These are phyloP conservation scores for Apodemia duryi DNA, from an alignment of 2,888 invertebrate species.

Conservation along the genomic window DNA sequence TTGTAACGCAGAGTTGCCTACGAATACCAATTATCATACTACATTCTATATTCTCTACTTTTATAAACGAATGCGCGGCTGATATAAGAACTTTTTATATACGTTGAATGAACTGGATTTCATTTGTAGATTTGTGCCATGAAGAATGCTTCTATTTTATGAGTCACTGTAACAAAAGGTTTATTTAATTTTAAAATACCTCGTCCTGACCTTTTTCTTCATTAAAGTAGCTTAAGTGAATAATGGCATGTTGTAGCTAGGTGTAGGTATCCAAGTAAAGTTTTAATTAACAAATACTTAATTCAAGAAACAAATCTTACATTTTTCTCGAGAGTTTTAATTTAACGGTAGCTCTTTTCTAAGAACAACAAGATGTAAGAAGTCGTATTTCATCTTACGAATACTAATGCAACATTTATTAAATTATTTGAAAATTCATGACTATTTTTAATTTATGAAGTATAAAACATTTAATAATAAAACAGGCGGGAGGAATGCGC, in stretches of 20 bases:
- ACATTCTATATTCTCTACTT: slow-evolving; percentile 9
- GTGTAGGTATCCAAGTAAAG: not conserved
- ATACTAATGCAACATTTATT: no score
- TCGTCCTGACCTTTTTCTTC: slow-evolving; percentile 2
- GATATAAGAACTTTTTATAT: not conserved
- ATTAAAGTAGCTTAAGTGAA: slow-evolving; percentile 4
- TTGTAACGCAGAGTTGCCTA: slow-evolving; percentile 40
- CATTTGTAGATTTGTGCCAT: not conserved
- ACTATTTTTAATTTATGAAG: no score
- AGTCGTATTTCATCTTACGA: not conserved
- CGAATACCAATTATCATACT: slow-evolving; percentile 20
- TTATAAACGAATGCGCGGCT: slow-evolving; percentile 1
- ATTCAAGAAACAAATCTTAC: slow-evolving; percentile 1
- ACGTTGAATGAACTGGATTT: slow-evolving; percentile 1
- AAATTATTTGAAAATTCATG: no score
- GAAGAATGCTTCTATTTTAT: slow-evolving; percentile 3
- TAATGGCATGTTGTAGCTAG: slow-evolving; percentile 1
- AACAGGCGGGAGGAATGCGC: no score
- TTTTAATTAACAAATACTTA: slow-evolving; percentile 1
- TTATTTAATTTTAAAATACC: slow-evolving; percentile 11
- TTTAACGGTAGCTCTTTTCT: not conserved
- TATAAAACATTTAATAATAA: no score
- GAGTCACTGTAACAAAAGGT: not conserved
- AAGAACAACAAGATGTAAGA: not conserved
- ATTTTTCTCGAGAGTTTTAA: not conserved